phyloP scores from a whole-genome alignment of 92 coral and sea anemone species.

The Porites rus region DNA sequence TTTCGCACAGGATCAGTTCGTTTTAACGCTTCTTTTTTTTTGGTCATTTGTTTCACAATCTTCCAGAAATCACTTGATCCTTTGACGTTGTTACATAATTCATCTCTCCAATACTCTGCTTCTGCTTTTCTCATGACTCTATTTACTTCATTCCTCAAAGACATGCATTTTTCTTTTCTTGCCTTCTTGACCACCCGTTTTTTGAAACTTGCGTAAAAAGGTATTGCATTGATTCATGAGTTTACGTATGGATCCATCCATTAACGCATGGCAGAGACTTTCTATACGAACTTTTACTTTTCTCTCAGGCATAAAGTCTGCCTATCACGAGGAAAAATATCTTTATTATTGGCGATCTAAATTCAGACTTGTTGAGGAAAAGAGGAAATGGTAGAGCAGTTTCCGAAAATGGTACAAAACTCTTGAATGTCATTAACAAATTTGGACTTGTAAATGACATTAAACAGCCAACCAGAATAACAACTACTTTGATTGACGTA shows the following conservation, averaged over 20 bases:
- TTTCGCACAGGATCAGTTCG: conserved; percentile 8
- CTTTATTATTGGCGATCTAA: too few relatives aligned
- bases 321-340: too few relatives aligned
- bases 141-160: neutral
- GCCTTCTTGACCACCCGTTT: neutral
- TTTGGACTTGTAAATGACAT: too few relatives aligned
- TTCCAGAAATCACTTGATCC: neutral
- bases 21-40: neutral
- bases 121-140: neutral
- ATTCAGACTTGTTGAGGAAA: too few relatives aligned
- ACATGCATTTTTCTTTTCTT: neutral
- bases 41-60: conserved; percentile 1
- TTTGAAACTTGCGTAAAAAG: too few relatives aligned
- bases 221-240: neutral
- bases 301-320: neutral
- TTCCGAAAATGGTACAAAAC: too few relatives aligned
- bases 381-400: too few relatives aligned
- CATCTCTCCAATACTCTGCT: conserved; percentile 1
- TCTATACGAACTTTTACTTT: neutral
- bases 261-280: neutral
- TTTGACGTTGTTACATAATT: neutral
- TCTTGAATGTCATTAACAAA: too few relatives aligned
- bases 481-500: too few relatives aligned
- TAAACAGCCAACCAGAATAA: too few relatives aligned
- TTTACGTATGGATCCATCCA: neutral